A percentile compares a stretch with the other conserved stretches of the same genome.
phyloP scores from a whole-genome alignment of 1,140 invertebrate genomes.

The Hyphantria cunea region DNA sequence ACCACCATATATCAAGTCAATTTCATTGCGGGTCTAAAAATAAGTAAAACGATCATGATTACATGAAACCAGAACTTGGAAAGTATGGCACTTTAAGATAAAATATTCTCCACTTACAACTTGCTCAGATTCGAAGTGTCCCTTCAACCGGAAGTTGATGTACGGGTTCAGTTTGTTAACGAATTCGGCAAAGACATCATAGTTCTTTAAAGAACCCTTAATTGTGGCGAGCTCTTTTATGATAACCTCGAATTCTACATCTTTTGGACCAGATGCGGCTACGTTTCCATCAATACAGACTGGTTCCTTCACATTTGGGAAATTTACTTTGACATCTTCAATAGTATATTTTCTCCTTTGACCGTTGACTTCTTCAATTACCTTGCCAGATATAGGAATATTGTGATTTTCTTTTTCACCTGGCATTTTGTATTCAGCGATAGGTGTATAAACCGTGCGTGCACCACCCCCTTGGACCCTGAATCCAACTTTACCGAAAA shows the following conservation, averaged over 20 bases:
- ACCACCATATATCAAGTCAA: slow-evolving; percentile 84
- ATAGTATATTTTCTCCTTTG: slow-evolving; percentile 80
- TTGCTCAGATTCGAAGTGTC: slow-evolving; percentile 54
- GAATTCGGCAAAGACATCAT: slow-evolving; percentile 76
- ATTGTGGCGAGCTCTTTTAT: slow-evolving; percentile 75
- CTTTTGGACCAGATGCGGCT: slow-evolving; percentile 1
- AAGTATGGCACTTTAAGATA: background rate
- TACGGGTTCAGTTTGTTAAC: slow-evolving; percentile 82
- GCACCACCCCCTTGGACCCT: slow-evolving; percentile 79
- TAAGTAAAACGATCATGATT: background rate
- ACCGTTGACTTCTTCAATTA: slow-evolving; percentile 51
- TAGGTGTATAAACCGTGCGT: slow-evolving; percentile 84
- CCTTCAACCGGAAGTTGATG: slow-evolving; percentile 81
- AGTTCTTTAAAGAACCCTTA: slow-evolving; percentile 62
- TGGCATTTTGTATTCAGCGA: slow-evolving; percentile 86
- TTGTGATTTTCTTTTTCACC: slow-evolving; percentile 69
- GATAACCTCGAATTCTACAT: slow-evolving; percentile 78
- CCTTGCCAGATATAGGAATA: slow-evolving; percentile 64
- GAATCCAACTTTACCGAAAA: slow-evolving; percentile 85
- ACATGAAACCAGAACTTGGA: background rate
- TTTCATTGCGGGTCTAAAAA: slow-evolving; percentile 75
- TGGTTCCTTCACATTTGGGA: slow-evolving; percentile 68
- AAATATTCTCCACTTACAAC: slow-evolving; percentile 44
- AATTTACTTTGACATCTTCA: slow-evolving; percentile 82
- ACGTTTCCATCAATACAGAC: slow-evolving; percentile 81